A percentile compares a stretch with the other conserved stretches of the same genome.
Conservation (phyloP, 1,140 invertebrate species). For the Aphidius gifuensis region DNA sequence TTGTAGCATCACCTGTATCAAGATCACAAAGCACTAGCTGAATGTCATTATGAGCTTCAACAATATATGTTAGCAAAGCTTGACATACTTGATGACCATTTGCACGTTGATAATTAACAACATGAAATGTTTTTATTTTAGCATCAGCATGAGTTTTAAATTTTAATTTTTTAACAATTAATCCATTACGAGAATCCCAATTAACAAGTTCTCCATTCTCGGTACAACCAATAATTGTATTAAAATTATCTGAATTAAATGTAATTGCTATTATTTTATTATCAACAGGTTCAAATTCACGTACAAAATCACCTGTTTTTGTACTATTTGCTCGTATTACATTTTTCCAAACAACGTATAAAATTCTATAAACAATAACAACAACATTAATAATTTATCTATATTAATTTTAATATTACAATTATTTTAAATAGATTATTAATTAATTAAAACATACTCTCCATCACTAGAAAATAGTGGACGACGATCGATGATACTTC, state of each 20-base stretch:
- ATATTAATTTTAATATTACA: constrained; percentile 13
- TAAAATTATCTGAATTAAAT: constrained; percentile 46
- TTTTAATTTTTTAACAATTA: constrained; percentile 50
- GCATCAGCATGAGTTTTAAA: constrained; percentile 30
- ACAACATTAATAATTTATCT: not conserved
- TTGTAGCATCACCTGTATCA: constrained; percentile 33
- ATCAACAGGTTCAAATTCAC: constrained; percentile 54
- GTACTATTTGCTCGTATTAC: constrained; percentile 60
- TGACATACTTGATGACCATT: constrained; percentile 31
- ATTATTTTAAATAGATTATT: constrained; percentile 10
- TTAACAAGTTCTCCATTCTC: constrained; percentile 53
- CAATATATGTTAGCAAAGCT: constrained; percentile 38
- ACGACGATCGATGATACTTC: constrained; percentile 60
- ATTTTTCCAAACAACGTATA: constrained; percentile 60
- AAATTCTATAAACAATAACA: constrained; percentile 48
- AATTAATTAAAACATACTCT: constrained; percentile 56
- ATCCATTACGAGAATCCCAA: constrained; percentile 58
- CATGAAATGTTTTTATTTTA: constrained; percentile 49
- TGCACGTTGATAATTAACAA: constrained; percentile 35
- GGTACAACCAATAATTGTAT: constrained; percentile 58
- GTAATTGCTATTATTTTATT: constrained; percentile 55
- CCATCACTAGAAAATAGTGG: constrained; percentile 63
- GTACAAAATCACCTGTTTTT: constrained; percentile 56
- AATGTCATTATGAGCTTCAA: constrained; percentile 31
- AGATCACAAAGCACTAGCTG: constrained; percentile 42